A percentile compares a stretch with the other conserved stretches of the same genome.
phyloP scores from a whole-genome alignment of 2,888 invertebrate genomes.

The Exephanes ischioxanthus region DNA sequence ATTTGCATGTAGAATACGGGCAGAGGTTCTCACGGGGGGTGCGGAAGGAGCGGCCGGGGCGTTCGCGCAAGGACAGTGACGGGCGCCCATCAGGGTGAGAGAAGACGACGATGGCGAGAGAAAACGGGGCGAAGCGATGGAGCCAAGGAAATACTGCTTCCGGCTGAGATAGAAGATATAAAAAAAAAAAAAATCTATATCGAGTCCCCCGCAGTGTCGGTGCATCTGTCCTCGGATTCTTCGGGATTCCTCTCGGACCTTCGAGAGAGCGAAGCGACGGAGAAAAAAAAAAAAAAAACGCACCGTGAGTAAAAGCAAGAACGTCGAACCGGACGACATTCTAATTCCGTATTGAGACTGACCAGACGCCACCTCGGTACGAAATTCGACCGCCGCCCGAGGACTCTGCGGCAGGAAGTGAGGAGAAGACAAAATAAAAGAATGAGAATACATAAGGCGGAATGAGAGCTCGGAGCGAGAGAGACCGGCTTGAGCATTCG shows the following conservation, averaged over 20 bases:
- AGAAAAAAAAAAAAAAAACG: conserved; percentile 45
- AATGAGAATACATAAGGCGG: conserved; percentile 31
- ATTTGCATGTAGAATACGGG: conserved; percentile 85
- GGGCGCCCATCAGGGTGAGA: conserved; percentile 48
- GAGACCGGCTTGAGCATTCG: conserved; percentile 7
- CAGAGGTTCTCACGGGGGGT: conserved; percentile 78
- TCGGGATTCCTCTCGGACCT: conserved; percentile 12
- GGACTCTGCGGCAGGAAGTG: conserved; percentile 2
- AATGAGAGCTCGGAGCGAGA: conserved; percentile 7
- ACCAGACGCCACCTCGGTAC: conserved; percentile 66
- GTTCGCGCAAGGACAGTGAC: conserved; percentile 59
- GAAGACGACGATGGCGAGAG: conserved; percentile 47
- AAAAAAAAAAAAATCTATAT: conserved; percentile 3
- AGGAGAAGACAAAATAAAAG: conserved; percentile 14
- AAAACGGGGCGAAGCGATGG: conserved; percentile 34
- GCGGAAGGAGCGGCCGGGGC: conserved; percentile 21
- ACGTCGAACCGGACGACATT: conserved; percentile 70
- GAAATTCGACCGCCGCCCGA: conserved; percentile 60
- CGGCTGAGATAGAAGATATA: conserved; percentile 23
- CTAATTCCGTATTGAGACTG: conserved; percentile 73
- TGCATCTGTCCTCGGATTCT: conserved; percentile 21
- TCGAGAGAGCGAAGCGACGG: conserved; percentile 3
- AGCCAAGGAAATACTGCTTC: conserved; percentile 45
- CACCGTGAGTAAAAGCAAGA: conserved; percentile 32
- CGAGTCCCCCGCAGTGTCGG: background rate